phyloP scores from a whole-genome alignment of 2,888 invertebrate species.

The Leucoma salicis region DNA sequence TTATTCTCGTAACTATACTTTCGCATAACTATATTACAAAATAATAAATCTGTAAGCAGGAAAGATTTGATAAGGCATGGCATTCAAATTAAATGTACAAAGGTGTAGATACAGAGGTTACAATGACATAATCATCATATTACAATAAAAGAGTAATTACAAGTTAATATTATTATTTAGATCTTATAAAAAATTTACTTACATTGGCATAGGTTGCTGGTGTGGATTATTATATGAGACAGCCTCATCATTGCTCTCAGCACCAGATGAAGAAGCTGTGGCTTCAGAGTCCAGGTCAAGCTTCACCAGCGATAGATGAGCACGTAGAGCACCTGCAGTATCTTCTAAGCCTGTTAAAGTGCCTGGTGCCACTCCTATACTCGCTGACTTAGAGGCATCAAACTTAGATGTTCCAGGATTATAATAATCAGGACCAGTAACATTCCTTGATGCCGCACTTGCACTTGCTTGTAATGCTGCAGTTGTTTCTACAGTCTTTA shows the following conservation, averaged over 20 bases:
- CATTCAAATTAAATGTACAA: not conserved
- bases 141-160: too few species aligned
- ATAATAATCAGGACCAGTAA: slow-evolving; percentile 66
- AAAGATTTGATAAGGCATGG: too few species aligned
- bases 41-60: not conserved
- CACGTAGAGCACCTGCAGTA: slow-evolving; percentile 87
- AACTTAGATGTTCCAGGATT: slow-evolving; percentile 86
- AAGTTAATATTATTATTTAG: too few species aligned
- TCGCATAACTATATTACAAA: not conserved
- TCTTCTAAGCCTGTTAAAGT: slow-evolving; percentile 87
- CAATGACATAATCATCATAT: too few species aligned
- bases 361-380: slow-evolving; percentile 81
- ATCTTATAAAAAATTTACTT: slow-evolving; percentile 78
- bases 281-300: slow-evolving; percentile 94
- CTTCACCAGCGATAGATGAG: slow-evolving; percentile 88
- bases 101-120: too few species aligned
- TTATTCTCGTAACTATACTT: not conserved
- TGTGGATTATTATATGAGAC: slow-evolving; percentile 89
- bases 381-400: slow-evolving; percentile 88
- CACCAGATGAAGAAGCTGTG: slow-evolving; percentile 96
- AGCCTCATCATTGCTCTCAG: slow-evolving; percentile 96
- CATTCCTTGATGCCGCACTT: slow-evolving; percentile 61
- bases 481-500: slow-evolving; percentile 71
- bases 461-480: slow-evolving; percentile 70
- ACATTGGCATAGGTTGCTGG: slow-evolving; percentile 90